A percentile compares a stretch with the other conserved stretches of the same genome.
These are phyloP conservation scores for Sarcophaga carnaria DNA, from an alignment of 2,888 invertebrate genomes.

Conservation along the genomic window DNA sequence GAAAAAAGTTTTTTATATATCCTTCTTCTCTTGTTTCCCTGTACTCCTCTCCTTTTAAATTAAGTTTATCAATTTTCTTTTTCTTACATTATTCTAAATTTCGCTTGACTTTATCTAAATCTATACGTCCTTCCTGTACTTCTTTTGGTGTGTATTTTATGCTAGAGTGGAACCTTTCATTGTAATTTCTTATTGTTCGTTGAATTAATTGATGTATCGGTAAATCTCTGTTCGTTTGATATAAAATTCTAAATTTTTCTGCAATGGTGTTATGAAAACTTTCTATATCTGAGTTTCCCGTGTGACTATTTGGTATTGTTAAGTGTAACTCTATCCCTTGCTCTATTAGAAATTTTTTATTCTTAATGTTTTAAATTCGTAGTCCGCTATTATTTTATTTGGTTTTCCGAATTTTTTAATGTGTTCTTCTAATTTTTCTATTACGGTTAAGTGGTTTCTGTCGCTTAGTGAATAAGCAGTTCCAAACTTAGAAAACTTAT, in stretches of 20 bases:
- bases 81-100: slow-evolving; percentile 53
- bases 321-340: too few relatives aligned
- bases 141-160: slow-evolving; percentile 22
- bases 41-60: slow-evolving; percentile 40
- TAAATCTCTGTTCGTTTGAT: slow-evolving; percentile 34
- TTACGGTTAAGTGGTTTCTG: too few relatives aligned
- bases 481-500: too few relatives aligned
- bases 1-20: slow-evolving; percentile 30
- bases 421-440: slow-evolving; percentile 17
- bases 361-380: slow-evolving; percentile 17
- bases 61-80: slow-evolving; percentile 51
- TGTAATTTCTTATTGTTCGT: slow-evolving; percentile 42
- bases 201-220: slow-evolving; percentile 34
- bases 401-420: not conserved
- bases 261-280: slow-evolving; percentile 59
- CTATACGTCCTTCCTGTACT: slow-evolving; percentile 18
- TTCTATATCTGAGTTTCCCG: slow-evolving; percentile 67
- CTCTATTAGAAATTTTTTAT: slow-evolving; percentile 58
- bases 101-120: slow-evolving; percentile 6
- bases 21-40: slow-evolving; percentile 38
- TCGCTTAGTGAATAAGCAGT: too few relatives aligned
- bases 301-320: too few relatives aligned
- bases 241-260: slow-evolving; percentile 40
- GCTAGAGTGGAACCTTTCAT: slow-evolving; percentile 21
- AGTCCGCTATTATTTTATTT: slow-evolving; percentile 13